These are phyloP conservation scores for Bothrops jararaca DNA, from an alignment of 2,113 vertebrate genomes.

Conservation along the genomic window DNA sequence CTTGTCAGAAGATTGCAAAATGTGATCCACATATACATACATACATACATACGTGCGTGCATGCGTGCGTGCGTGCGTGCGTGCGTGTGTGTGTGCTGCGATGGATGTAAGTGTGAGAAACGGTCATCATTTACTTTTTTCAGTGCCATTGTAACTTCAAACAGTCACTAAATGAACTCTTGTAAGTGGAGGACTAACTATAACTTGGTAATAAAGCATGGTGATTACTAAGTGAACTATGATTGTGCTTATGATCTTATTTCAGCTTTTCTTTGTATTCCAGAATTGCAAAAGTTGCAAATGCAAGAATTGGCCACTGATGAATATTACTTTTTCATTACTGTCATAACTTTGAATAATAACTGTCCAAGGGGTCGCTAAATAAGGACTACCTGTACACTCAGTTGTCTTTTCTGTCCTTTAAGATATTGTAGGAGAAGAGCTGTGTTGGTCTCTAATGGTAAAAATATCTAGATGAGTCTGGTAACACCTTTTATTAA, in stretches of 20 bases:
- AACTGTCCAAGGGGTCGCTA: not conserved
- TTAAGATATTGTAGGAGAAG: not conserved
- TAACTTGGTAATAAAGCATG: not conserved
- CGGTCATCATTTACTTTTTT: too few species aligned
- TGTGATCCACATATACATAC: too few species aligned
- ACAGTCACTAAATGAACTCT: not conserved
- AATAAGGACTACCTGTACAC: not conserved
- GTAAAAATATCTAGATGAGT: too few species aligned
- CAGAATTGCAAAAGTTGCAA: not conserved
- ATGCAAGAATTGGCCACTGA: not conserved
- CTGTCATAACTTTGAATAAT: not conserved
- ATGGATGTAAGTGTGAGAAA: too few species aligned
- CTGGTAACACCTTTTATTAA: too few species aligned
- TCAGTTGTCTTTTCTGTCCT: not conserved
- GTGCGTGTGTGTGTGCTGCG: too few species aligned
- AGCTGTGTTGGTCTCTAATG: not conserved
- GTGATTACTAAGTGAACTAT: not conserved
- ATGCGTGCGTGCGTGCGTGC: too few species aligned
- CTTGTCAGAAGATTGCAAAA: too few species aligned
- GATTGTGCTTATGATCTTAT: not conserved
- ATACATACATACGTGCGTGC: too few species aligned
- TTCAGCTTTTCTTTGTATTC: not conserved
- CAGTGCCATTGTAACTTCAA: not conserved
- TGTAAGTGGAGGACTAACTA: not conserved
- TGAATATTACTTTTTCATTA: not conserved